Base-by-base conservation (phyloP, 1,140 invertebrate species). In the Drosophila bifasciata region DNA sequence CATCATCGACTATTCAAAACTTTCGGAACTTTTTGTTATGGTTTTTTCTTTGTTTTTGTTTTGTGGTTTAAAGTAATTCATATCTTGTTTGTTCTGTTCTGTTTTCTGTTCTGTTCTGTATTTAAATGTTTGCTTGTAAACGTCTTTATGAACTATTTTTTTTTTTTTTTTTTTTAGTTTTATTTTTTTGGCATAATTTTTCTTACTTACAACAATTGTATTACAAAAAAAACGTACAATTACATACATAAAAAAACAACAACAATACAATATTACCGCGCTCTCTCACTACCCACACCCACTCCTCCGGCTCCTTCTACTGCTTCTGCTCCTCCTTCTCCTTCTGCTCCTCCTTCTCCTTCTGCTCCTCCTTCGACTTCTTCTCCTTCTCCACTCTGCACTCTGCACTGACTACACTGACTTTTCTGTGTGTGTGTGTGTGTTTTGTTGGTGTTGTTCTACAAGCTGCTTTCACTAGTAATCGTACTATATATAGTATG, bases 191-290 rank as follows among this genome's bases (percentile, higher is more conserved):
- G 57, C 56, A 72, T 72, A 57, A 48, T 64, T 44, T 28, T 19
- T 7, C 16, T 64, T 53, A 48, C 52, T 73, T 63, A 51, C 50
- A 74, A 66, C 61, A 49, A 72, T 53, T 51, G 50, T 55, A 55
- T 73, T 73, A 73, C 57, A 73, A 73, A 75, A 74, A 74, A 66
- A 62, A 66, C 52, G 52, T 36, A 36, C 32, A 36, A 36, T 36
- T 36, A 66, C 58, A 23, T 75, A 74, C 49, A 74, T 66, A 74
- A 64, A 74, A 74, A 74, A 74, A 66, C 61, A 74, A 56, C 28
- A 63, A 64, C 59, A 74, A 73, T 63, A 73, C 59, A 62, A 73
- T 50, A 73, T 73, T 73, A 36, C 32, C n/a, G n/a, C n/a, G n/a
- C n/a, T n/a, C n/a, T n/a, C n/a, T n/a, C n/a, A n/a, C n/a, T n/a